Evolutionary conservation across 2,797 vertebrate genomes (phyloP).

Genomic region (Lophotriccus pileatus): DNA sequence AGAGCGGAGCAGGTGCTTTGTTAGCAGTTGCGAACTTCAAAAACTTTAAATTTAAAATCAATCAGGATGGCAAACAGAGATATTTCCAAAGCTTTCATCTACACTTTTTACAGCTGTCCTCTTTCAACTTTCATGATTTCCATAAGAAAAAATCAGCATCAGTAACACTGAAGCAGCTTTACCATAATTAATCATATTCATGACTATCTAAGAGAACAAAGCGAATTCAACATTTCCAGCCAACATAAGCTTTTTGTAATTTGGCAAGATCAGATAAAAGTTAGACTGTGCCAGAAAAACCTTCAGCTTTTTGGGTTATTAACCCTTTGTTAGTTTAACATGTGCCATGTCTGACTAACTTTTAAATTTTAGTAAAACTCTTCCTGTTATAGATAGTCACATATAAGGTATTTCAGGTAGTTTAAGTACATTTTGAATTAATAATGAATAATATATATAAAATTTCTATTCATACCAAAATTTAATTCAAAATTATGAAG

Average conservation of each 20-base stretch:
- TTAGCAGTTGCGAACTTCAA: background rate
- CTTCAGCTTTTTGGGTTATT: background rate
- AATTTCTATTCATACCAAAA: background rate
- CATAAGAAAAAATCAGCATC: background rate
- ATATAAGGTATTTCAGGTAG: background rate
- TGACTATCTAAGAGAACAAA: background rate
- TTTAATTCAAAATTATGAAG: background rate
- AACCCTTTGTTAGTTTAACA: background rate
- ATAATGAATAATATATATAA: background rate
- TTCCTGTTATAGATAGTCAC: background rate
- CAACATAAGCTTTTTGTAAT: background rate
- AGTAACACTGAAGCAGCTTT: background rate
- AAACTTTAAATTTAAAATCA: background rate
- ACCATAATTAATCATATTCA: conserved; percentile 2
- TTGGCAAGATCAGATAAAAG: background rate
- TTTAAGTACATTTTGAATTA: background rate
- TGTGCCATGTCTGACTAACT: background rate
- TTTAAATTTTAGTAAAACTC: background rate
- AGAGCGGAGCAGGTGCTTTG: background rate
- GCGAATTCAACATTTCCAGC: background rate
- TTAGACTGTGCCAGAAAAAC: background rate
- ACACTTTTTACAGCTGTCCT: background rate
- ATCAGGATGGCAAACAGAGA: background rate
- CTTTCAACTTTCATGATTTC: background rate
- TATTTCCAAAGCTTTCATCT: background rate